A percentile compares a stretch with the other conserved stretches of the same genome.
These are phyloP conservation scores for Cnemophilus loriae DNA, from an alignment of 2,113 vertebrate genomes.

Conservation along the genomic window DNA sequence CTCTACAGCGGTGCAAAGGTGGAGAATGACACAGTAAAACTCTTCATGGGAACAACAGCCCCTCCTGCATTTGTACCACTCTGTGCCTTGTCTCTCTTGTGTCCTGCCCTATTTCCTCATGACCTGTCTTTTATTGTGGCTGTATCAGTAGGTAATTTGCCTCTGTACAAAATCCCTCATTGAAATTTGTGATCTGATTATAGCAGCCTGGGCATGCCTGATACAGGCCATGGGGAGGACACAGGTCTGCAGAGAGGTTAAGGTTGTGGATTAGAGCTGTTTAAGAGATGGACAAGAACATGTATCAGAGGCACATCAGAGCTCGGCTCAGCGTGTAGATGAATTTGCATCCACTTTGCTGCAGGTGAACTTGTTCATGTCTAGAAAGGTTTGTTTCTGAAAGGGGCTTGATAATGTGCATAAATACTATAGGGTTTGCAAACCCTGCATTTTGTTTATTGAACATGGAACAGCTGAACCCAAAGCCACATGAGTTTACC, in stretches of 20 bases:
- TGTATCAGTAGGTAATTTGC: not conserved
- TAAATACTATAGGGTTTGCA: not conserved
- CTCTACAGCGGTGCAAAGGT: not conserved
- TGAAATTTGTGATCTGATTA: not conserved
- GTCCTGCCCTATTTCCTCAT: not conserved
- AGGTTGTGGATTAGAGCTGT: not conserved
- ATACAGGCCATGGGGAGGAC: not conserved
- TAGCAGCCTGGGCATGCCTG: not conserved
- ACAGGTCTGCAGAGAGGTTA: not conserved
- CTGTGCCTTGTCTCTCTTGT: not conserved
- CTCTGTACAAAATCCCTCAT: not conserved
- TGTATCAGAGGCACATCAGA: not conserved
- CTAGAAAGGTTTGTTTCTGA: not conserved
- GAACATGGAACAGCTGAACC: not conserved
- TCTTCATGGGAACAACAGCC: not conserved
- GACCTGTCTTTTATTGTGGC: not conserved
- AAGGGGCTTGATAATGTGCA: not conserved
- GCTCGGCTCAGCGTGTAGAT: not conserved
- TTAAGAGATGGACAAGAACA: not conserved
- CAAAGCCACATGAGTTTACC: not conserved
- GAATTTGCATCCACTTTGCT: not conserved
- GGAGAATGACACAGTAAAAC: not conserved
- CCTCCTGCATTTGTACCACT: not conserved
- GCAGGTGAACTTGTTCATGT: not conserved
- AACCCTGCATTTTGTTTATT: not conserved